phyloP scores from a whole-genome alignment of 1,140 invertebrate genomes.

The Bombus soroeensis region DNA sequence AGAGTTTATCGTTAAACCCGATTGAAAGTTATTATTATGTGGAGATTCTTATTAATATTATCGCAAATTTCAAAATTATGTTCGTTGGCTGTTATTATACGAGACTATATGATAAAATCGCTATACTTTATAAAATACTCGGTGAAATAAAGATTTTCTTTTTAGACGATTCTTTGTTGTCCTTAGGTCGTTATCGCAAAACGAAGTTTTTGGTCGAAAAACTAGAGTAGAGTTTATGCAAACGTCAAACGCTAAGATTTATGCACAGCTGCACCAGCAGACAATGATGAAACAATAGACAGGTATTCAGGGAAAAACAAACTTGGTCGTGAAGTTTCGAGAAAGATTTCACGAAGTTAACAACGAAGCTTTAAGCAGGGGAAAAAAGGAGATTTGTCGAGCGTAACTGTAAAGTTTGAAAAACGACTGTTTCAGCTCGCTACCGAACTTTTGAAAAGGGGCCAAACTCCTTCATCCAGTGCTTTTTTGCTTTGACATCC shows the following conservation, averaged over 20 bases:
- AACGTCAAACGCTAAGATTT: slow-evolving; percentile 8
- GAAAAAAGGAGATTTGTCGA: background rate
- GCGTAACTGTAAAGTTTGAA: slow-evolving; percentile 17
- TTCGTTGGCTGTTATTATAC: background rate
- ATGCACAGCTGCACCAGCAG: background rate
- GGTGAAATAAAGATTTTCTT: background rate
- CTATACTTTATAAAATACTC: background rate
- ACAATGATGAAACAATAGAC: slow-evolving; percentile 22
- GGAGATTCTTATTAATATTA: too few species aligned
- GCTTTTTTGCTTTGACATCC: slow-evolving; percentile 11
- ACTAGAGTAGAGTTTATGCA: background rate
- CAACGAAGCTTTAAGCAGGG: background rate
- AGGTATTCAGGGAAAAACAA: background rate
- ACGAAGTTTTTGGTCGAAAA: background rate
- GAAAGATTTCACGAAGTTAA: slow-evolving; percentile 6
- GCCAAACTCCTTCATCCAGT: background rate
- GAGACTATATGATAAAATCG: background rate
- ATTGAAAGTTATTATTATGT: background rate
- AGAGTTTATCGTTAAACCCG: background rate
- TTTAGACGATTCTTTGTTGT: background rate
- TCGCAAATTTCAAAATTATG: background rate
- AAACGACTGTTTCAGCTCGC: slow-evolving; percentile 26
- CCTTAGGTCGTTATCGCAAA: background rate
- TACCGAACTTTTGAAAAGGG: slow-evolving; percentile 6
- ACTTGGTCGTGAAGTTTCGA: background rate